Base-by-base conservation (phyloP, 2,113 vertebrate species). In the Hemiprocne comata region DNA sequence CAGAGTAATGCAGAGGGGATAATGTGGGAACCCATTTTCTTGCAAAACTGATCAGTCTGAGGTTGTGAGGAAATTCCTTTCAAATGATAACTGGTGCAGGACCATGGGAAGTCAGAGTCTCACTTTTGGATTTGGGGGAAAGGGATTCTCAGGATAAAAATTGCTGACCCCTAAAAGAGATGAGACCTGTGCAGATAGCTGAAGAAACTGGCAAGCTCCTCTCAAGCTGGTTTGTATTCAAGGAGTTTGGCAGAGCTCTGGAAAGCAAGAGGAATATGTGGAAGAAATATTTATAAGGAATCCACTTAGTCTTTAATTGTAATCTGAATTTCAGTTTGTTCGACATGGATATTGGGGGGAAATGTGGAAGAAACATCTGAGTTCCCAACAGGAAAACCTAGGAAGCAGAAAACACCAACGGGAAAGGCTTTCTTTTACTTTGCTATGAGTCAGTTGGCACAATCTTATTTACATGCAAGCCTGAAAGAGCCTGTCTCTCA, bases 261-360 rank as follows among this genome's bases (percentile, higher is more conserved):
- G 51, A 26, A 76, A 90, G 20, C 11, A 60, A 48, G 14, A 76
- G 55, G 6, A 82, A 57, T 54, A 51, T 0, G 2, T 16, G 20
- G 18, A 60, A 90, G 46, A 94, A 87, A 78, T 77, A 55, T 50
- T 81, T 84, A 61, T 19, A 70, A 78, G 16, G 36, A 79, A 89
- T 58, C 11, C 23, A 75, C 33, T 83, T 73, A 54, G n/a, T 61
- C 31, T 71, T 90, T 84, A 80, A 53, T 28, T 42, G 11, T 18
- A 80, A 54, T 62, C 15, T 76, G 62, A 6, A 65, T 91, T 94
- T 85, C 36, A 61, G 21, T 79, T 91, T 69, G 5, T 58, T 90
- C 67, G 21, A 60, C 31, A 77, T 67, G 33, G 5, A n/a, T 60
- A 67, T 71, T 85, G 51, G 34, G 18, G 12, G 4, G 6, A 55